These are phyloP conservation scores for Laterallus jamaicensis DNA, from an alignment of 2,113 vertebrate genomes.

Conservation along the genomic window DNA sequence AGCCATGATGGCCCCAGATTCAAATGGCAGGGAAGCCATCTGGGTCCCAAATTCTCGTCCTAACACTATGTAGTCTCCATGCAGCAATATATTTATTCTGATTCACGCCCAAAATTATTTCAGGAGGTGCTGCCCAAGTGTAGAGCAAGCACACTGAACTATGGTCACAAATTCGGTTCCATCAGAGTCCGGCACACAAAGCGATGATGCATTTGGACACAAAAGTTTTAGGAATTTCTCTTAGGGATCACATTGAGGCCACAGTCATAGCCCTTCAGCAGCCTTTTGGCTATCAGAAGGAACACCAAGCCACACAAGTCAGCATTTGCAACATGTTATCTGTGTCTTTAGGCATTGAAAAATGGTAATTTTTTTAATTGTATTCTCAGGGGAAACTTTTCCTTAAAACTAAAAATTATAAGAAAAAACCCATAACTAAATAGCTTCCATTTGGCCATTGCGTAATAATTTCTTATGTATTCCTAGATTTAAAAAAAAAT, in stretches of 20 bases:
- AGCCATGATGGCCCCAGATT: constrained; percentile 15
- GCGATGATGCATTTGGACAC: background rate
- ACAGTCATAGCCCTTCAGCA: background rate
- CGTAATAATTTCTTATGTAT: background rate
- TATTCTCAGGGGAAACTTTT: background rate
- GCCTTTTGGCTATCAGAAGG: background rate
- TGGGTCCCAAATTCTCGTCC: constrained; percentile 70
- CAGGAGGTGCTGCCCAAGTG: constrained; percentile 47
- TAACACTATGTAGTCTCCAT: constrained; percentile 49
- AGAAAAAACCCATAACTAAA: background rate
- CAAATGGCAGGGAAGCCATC: constrained; percentile 68
- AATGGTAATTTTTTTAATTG: background rate
- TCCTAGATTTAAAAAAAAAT: background rate
- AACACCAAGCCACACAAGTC: background rate
- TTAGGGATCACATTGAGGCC: background rate
- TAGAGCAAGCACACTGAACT: background rate
- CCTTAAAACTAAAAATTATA: background rate
- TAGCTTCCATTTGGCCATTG: background rate
- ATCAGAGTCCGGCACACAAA: background rate
- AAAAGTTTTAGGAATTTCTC: background rate
- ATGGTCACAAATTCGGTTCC: background rate
- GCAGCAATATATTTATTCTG: constrained; percentile 63
- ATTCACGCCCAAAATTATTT: constrained; percentile 64
- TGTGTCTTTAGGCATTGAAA: background rate
- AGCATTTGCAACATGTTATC: background rate